Conservation (phyloP, 2,888 invertebrate genomes). For the Oscheius sp. region DNA sequence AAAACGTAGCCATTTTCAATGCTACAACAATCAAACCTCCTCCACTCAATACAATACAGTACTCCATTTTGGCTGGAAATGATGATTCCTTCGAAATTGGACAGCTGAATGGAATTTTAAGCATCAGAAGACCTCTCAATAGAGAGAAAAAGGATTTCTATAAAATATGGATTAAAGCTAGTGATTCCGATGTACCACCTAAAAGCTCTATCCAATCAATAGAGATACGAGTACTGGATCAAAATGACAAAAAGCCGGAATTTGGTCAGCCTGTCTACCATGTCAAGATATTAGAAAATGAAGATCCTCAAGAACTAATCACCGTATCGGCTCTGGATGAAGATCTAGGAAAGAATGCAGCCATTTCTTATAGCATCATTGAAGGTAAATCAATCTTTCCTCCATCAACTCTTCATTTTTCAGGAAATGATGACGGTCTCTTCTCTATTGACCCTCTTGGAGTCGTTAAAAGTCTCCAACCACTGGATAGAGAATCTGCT, state of each 20-base stretch:
- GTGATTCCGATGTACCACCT: constrained; percentile 36
- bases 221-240: constrained; percentile 75
- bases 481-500: constrained; percentile 47
- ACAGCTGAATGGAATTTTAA: constrained; percentile 24
- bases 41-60: constrained; percentile 1
- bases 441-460: constrained; percentile 70
- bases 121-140: constrained; percentile 31
- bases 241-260: constrained; percentile 92
- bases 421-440: constrained; percentile 85
- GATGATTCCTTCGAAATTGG: constrained; percentile 31
- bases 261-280: constrained; percentile 30
- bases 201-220: constrained; percentile 38
- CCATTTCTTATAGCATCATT: constrained; percentile 84
- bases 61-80: constrained; percentile 30
- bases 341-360: constrained; percentile 84
- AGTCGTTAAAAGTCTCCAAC: constrained; percentile 29
- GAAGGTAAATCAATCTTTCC: constrained; percentile 38
- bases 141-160: constrained; percentile 34
- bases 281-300: constrained; percentile 55
- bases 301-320: constrained; percentile 66
- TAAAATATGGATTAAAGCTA: constrained; percentile 38
- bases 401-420: too few species aligned
- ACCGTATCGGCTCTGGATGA: constrained; percentile 86
- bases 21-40: background rate
- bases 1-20: constrained; percentile 1